A percentile compares a stretch with the other conserved stretches of the same genome.
phyloP scores from a whole-genome alignment of 92 coral and sea anemone species.

The Umimayanthus chanpuru region DNA sequence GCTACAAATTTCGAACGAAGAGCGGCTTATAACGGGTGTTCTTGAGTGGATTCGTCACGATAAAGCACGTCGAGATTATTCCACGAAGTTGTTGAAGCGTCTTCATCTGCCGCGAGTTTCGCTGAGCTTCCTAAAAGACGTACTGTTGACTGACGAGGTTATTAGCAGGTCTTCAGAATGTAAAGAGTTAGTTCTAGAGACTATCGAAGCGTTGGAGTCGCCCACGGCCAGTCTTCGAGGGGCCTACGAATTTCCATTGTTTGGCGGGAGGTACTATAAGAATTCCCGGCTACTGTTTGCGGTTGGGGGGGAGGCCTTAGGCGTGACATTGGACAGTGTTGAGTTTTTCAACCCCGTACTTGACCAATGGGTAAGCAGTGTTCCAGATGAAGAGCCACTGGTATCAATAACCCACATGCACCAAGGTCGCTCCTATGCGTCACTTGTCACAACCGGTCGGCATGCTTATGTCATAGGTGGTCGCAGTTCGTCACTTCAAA shows the following conservation, averaged over 20 bases:
- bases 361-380: conserved; percentile 60
- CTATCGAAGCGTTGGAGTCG: conserved; percentile 63
- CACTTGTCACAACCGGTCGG: conserved; percentile 55
- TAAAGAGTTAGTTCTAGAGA: conserved; percentile 57
- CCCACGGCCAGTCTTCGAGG: conserved; percentile 39
- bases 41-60: conserved; percentile 65
- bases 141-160: conserved; percentile 50
- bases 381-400: conserved; percentile 41
- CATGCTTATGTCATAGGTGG: conserved; percentile 78
- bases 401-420: conserved; percentile 41
- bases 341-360: conserved; percentile 56
- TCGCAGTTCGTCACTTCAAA: conserved; percentile 61
- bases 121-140: conserved; percentile 43
- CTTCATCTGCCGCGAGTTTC: conserved; percentile 52
- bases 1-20: conserved; percentile 62
- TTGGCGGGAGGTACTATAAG: conserved; percentile 52
- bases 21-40: conserved; percentile 57
- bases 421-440: conserved; percentile 61
- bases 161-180: conserved; percentile 52
- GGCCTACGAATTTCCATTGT: conserved; percentile 62
- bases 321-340: conserved; percentile 60
- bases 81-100: conserved; percentile 55
- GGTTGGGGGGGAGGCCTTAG: conserved; percentile 80
- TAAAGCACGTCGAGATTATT: conserved; percentile 40
- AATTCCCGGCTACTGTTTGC: conserved; percentile 68